phyloP scores from a whole-genome alignment of 2,888 invertebrate genomes.

The Temnothorax ravouxi region DNA sequence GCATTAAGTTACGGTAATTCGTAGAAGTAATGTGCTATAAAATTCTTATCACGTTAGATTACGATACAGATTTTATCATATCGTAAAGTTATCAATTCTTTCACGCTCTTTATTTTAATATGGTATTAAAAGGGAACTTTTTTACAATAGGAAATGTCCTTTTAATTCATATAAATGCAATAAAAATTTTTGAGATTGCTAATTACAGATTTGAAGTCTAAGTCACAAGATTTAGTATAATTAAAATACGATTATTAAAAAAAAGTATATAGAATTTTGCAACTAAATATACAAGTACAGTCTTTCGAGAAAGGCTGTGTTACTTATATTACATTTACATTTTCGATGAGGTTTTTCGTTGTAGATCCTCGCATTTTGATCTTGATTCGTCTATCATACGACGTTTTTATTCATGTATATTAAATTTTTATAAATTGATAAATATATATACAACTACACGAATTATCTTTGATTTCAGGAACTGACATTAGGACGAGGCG shows the following conservation, averaged over 20 bases:
- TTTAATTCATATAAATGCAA: not conserved
- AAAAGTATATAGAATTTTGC: not conserved
- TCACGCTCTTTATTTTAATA: not conserved
- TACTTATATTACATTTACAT: not conserved
- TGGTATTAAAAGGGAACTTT: not conserved
- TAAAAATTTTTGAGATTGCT: not conserved
- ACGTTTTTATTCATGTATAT: not conserved
- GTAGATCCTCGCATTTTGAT: not conserved
- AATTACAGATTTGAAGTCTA: not conserved
- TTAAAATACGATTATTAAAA: not conserved
- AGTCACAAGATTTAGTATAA: not conserved
- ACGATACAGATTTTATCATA: not conserved
- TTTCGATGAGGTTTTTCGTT: not conserved
- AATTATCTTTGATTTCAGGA: constrained; percentile 63
- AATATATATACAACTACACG: not conserved
- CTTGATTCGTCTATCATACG: constrained; percentile 50
- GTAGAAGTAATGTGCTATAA: not conserved
- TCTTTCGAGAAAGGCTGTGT: not conserved
- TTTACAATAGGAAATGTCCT: not conserved
- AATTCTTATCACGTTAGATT: constrained; percentile 10
- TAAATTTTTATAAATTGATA: not conserved
- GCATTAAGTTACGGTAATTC: not conserved
- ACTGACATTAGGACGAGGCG: constrained; percentile 45
- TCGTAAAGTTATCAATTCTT: not conserved
- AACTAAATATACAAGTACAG: not conserved